These are phyloP conservation scores for Limulus polyphemus DNA, from an alignment of 2,888 invertebrate species.

Conservation along the genomic window DNA sequence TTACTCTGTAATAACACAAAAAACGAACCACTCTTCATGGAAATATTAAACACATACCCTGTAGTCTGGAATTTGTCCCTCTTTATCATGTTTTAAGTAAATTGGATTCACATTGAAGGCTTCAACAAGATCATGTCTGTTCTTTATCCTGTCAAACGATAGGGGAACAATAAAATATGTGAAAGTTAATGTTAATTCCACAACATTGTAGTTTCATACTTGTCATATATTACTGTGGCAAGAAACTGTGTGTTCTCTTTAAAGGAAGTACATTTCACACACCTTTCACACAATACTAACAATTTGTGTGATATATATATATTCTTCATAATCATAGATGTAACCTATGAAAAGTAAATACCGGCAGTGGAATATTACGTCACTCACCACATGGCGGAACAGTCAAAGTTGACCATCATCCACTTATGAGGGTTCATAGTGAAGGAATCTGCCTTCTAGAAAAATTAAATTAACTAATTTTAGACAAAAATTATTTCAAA, in stretches of 20 bases:
- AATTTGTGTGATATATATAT: background rate
- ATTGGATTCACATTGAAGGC: conserved; percentile 84
- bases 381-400: conserved; percentile 76
- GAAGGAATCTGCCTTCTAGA: conserved; percentile 67
- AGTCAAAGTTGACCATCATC: conserved; percentile 88
- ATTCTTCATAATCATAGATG: no score
- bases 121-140: conserved; percentile 63
- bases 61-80: conserved; percentile 59
- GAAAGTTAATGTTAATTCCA: no score
- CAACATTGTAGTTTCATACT: no score
- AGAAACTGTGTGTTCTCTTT: no score
- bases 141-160: conserved; percentile 50
- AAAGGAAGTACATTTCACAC: background rate
- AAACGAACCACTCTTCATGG: no score
- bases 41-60: conserved; percentile 22
- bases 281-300: background rate
- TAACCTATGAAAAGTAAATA: background rate
- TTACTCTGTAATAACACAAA: no score
- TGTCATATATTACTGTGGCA: no score
- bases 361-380: background rate
- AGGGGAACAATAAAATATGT: no score
- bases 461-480: conserved; percentile 1
- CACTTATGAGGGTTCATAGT: conserved; percentile 94
- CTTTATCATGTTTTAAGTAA: conserved; percentile 70
- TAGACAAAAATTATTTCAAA: conserved; percentile 2